A percentile compares a stretch with the other conserved stretches of the same genome.
phyloP scores from a whole-genome alignment of 2,113 vertebrate genomes.

The Gambusia affinis region DNA sequence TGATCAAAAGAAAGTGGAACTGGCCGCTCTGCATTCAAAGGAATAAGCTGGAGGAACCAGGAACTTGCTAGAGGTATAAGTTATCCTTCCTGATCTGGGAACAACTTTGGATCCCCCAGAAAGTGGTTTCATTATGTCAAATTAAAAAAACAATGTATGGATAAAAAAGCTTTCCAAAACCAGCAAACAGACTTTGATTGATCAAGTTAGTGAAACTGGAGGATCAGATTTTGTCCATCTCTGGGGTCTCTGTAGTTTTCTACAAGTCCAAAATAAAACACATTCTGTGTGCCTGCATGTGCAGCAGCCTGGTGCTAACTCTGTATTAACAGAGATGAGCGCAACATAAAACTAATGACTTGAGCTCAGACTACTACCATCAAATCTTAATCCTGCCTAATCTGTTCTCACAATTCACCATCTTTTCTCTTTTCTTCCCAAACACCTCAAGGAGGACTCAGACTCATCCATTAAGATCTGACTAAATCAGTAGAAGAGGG shows the following conservation, averaged over 20 bases:
- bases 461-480: neutral
- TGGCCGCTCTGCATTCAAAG: no score
- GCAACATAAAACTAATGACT: constrained; percentile 38
- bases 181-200: no score
- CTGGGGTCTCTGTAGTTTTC: neutral
- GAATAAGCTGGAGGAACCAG: no score
- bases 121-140: no score
- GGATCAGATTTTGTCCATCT: neutral
- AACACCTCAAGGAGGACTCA: neutral
- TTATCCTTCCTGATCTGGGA: no score
- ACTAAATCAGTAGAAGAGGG: neutral
- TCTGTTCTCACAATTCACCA: neutral
- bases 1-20: no score
- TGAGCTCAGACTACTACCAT: constrained; percentile 38
- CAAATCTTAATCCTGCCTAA: constrained; percentile 24
- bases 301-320: constrained; percentile 16
- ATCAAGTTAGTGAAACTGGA: neutral
- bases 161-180: no score
- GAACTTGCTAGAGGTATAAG: no score
- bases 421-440: neutral
- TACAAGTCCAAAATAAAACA: neutral
- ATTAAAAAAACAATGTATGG: no score
- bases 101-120: no score
- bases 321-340: constrained; percentile 35
- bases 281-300: neutral